These are phyloP conservation scores for Peromyscus melanophrys DNA, from an alignment of 2,797 vertebrate genomes.

Conservation along the genomic window DNA sequence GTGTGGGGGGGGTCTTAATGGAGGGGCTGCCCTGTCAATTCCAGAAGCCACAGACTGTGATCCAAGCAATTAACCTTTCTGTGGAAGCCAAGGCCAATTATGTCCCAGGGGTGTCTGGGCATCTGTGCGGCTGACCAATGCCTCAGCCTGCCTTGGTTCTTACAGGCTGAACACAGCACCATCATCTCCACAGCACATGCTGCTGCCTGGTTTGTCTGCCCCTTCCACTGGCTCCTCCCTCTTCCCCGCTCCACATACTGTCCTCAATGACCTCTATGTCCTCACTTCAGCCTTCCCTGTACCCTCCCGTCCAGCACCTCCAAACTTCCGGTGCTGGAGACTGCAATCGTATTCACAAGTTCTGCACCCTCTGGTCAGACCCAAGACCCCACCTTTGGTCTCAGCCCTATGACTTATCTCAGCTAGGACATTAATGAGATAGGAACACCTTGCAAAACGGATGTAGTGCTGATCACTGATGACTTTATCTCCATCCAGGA, in stretches of 20 bases:
- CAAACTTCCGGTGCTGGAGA: not conserved
- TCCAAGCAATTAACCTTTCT: conserved; percentile 81
- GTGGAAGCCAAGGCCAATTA: conserved; percentile 80
- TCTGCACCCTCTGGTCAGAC: no score
- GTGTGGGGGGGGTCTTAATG: not conserved
- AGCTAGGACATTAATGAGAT: not conserved
- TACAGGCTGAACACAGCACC: not conserved
- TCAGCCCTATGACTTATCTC: not conserved
- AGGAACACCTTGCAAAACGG: not conserved
- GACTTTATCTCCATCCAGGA: not conserved
- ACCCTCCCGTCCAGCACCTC: not conserved
- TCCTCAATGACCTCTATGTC: not conserved
- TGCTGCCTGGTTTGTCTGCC: not conserved
- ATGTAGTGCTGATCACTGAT: not conserved
- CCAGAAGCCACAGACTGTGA: conserved; percentile 53
- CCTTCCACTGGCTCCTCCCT: not conserved
- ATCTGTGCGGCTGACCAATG: conserved; percentile 54
- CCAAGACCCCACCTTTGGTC: not conserved
- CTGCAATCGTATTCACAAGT: not conserved
- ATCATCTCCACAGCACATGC: not conserved
- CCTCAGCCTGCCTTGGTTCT: conserved; percentile 57
- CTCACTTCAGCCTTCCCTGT: not conserved
- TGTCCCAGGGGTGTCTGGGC: conserved; percentile 2
- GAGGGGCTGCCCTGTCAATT: conserved; percentile 62
- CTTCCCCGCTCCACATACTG: not conserved